A percentile compares a stretch with the other conserved stretches of the same genome.
These are phyloP conservation scores for Heliothis subflexa DNA, from an alignment of 1,140 invertebrate species.

Conservation along the genomic window DNA sequence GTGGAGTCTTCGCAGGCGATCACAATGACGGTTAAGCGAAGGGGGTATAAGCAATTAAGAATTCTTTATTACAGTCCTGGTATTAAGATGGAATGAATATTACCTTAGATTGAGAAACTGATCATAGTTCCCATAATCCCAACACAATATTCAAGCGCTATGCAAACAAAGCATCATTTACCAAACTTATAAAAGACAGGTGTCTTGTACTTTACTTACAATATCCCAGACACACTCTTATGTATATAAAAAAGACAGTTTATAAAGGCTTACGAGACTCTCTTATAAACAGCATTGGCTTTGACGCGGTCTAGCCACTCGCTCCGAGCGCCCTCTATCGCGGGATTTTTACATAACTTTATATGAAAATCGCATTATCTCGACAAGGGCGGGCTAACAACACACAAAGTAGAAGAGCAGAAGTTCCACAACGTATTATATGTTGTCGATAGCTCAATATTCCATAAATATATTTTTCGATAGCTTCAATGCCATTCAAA, in stretches of 20 bases:
- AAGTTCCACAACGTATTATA: background rate
- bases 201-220: background rate
- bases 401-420: background rate
- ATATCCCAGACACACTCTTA: background rate
- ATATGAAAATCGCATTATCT: constrained; percentile 66
- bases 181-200: background rate
- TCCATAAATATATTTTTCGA: no score
- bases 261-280: constrained; percentile 20
- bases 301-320: constrained; percentile 26
- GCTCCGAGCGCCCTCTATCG: constrained; percentile 54
- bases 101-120: background rate
- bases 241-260: constrained; percentile 18
- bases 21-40: no score
- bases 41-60: background rate
- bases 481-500: no score
- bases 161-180: background rate
- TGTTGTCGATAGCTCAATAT: no score
- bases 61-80: no score
- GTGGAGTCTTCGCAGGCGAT: background rate
- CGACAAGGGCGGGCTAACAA: constrained; percentile 22
- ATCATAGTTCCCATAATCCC: background rate
- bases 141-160: background rate
- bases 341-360: constrained; percentile 65
- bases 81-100: no score
- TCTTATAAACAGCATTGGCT: constrained; percentile 41